Evolutionary conservation across 2,113 vertebrate genomes (phyloP), one percentile per base, ranked within the genome.

Genomic region (Thryonomys swinderianus): DNA sequence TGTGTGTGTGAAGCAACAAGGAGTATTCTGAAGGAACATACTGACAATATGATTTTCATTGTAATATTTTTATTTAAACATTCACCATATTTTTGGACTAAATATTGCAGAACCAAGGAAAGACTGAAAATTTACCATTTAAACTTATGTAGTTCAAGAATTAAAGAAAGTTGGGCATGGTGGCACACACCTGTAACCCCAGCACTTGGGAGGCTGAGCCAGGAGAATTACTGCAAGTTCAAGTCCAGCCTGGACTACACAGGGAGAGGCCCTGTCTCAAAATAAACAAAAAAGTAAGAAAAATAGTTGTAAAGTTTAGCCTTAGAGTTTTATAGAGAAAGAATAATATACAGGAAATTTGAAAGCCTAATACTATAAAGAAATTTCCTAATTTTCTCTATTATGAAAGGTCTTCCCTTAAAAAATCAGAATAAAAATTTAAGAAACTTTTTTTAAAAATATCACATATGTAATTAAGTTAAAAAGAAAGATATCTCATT

Each of bases 361-460:
- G 17, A 88, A 64, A 64, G 17, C 37, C 9, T 25, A 62, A 55
- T 27, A 85, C 12, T 81, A 73, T 62, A 85, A 91, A 93, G 6
- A 93, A 71, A 66, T 78, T 78, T 59, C 10, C 48, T 51, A 51
- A 51, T 7, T 51, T 51, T 85, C 23, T 89, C 27, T 42, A 69
- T 57, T 94, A 88, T n/a, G 66, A 37, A 90, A 94, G 82, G 7
- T 2, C 12, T 90, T 90, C 6, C 37, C 84, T 88, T 91, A 62
- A 94, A 95, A 91, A 2, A 6, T 37, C 16, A 69, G 23, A 76
- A 14, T 1, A 7, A 34, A 11, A 12, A 95, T 62, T 88, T 85
- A 61, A 90, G 37, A 86, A 84, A 88, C 37, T 59, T 42, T 48
- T 48, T 76, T 76, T 14, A 76, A 90, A 90, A 95, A 62, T n/a